Evolutionary conservation across 2,113 vertebrate species (phyloP).

Genomic region (Neolamprologus toae): DNA sequence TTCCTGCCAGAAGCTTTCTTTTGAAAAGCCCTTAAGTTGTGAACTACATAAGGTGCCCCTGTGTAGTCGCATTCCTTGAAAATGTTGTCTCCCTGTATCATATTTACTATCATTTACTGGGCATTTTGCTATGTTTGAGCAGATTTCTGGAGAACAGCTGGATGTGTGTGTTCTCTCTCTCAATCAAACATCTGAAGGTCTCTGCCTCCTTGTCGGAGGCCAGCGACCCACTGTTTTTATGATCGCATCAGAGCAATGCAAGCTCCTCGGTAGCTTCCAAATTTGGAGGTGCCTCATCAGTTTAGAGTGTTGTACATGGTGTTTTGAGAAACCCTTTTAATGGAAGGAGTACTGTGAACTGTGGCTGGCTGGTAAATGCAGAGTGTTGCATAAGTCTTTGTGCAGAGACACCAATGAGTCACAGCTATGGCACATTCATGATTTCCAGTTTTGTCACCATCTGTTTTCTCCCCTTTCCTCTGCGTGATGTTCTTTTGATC

Average conservation of each 20-base stretch:
- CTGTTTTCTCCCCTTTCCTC: conserved; percentile 12
- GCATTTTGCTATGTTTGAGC: not conserved
- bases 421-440: conserved; percentile 20
- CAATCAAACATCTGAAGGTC: conserved; percentile 13
- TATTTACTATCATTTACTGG: not conserved
- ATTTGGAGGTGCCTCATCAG: not conserved
- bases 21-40: not conserved
- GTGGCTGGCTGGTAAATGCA: conserved; percentile 22
- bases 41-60: not conserved
- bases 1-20: not conserved
- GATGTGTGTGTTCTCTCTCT: conserved; percentile 15
- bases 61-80: not conserved
- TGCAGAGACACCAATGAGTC: conserved; percentile 38
- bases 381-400: conserved; percentile 24
- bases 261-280: not conserved
- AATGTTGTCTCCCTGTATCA: not conserved
- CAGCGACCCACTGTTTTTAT: conserved; percentile 10
- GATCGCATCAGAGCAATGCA: not conserved
- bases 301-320: not conserved
- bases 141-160: conserved; percentile 12
- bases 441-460: conserved; percentile 45
- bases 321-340: conserved; percentile 5
- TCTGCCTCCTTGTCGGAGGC: conserved; percentile 6
- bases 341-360: not conserved
- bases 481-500: conserved; percentile 34